Evolutionary conservation across 1,140 invertebrate species (phyloP).

Genomic region (Kradibia gibbosae): DNA sequence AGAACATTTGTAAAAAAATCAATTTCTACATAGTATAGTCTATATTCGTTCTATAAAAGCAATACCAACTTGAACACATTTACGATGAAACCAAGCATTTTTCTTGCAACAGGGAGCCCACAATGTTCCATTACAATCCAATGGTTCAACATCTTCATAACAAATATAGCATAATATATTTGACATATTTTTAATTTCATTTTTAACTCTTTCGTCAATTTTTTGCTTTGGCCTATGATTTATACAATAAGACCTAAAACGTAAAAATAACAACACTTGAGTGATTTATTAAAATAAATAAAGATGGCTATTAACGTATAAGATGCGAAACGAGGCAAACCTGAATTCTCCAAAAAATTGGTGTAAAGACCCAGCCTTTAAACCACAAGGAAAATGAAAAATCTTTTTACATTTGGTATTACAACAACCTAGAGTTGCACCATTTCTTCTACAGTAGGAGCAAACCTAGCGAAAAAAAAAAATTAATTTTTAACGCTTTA

Average conservation of each 20-base stretch:
- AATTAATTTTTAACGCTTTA: slow-evolving; percentile 3
- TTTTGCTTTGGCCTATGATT: slow-evolving; percentile 75
- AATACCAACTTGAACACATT: slow-evolving; percentile 75
- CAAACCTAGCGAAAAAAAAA: slow-evolving; percentile 72
- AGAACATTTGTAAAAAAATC: slow-evolving; percentile 26
- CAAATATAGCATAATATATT: slow-evolving; percentile 74
- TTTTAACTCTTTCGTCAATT: slow-evolving; percentile 61
- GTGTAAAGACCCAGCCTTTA: slow-evolving; percentile 73
- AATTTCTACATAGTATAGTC: not conserved
- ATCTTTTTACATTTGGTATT: slow-evolving; percentile 72
- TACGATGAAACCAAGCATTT: slow-evolving; percentile 77
- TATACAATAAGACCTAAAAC: slow-evolving; percentile 77
- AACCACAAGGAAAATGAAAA: slow-evolving; percentile 79
- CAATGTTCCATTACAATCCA: slow-evolving; percentile 68
- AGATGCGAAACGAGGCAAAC: slow-evolving; percentile 62
- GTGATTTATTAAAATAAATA: slow-evolving; percentile 24
- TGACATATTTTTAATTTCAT: slow-evolving; percentile 55
- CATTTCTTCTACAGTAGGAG: slow-evolving; percentile 74
- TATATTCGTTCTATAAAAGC: slow-evolving; percentile 18
- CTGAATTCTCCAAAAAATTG: slow-evolving; percentile 78
- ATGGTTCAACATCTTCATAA: slow-evolving; percentile 70
- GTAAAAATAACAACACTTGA: slow-evolving; percentile 24
- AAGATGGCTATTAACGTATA: not conserved
- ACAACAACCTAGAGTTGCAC: slow-evolving; percentile 78
- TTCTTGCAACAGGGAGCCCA: slow-evolving; percentile 78